phyloP scores from a whole-genome alignment of 2,888 invertebrate species.

The Lacanobia wlatinum region DNA sequence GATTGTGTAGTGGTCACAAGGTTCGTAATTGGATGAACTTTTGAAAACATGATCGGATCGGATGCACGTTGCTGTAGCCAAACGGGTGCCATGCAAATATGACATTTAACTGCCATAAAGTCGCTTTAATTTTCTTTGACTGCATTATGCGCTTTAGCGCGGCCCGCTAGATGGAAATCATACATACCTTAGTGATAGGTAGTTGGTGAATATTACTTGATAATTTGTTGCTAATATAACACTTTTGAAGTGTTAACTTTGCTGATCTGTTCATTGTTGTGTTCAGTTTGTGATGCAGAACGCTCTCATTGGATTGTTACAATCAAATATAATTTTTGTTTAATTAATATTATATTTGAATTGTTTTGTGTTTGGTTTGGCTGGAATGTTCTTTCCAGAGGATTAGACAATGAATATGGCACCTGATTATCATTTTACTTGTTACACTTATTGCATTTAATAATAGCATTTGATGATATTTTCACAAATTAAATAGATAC shows the following conservation, averaged over 20 bases:
- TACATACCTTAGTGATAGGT: not conserved
- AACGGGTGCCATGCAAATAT: not conserved
- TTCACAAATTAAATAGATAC: constrained; percentile 44
- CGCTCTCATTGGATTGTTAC: constrained; percentile 48
- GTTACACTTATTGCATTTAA: constrained; percentile 67
- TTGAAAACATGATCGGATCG: not conserved
- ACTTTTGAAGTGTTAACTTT: constrained; percentile 31
- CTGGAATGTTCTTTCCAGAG: constrained; percentile 39
- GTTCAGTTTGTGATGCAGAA: constrained; percentile 37
- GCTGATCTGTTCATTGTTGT: constrained; percentile 49
- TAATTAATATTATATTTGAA: constrained; percentile 32
- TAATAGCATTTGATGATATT: constrained; percentile 64
- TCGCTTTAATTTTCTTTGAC: not conserved
- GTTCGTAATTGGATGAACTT: not conserved
- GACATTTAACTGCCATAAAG: not conserved
- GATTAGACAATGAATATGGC: constrained; percentile 57
- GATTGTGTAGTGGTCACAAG: not conserved
- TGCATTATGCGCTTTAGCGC: not conserved
- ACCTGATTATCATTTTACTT: constrained; percentile 61
- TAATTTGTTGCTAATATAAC: constrained; percentile 37
- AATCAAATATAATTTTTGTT: constrained; percentile 35
- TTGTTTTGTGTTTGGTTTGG: constrained; percentile 43
- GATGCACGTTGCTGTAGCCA: not conserved
- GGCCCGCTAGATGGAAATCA: not conserved
- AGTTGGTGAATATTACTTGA: constrained; percentile 25